Evolutionary conservation across 2,113 vertebrate species (phyloP).

Genomic region (Lepus europaeus): DNA sequence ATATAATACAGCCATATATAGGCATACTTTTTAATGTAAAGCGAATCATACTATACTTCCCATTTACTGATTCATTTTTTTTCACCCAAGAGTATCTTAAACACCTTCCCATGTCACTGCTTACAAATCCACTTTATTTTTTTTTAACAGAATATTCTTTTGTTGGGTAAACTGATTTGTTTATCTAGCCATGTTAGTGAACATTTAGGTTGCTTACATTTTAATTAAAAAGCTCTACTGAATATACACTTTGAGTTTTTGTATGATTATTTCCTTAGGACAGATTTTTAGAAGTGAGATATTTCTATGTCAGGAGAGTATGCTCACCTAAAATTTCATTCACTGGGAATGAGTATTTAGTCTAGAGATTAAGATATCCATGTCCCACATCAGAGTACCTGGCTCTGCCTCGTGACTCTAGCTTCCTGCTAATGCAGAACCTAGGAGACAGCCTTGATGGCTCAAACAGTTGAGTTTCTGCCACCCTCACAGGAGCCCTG

Average conservation of each 20-base stretch:
- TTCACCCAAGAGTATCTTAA: slow-evolving; percentile 32
- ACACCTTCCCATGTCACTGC: slow-evolving; percentile 2
- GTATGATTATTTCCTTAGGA: slow-evolving; percentile 11
- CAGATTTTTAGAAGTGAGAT: slow-evolving; percentile 35
- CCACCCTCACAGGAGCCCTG: no score
- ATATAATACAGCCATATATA: background rate
- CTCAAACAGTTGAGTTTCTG: no score
- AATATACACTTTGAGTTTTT: slow-evolving; percentile 24
- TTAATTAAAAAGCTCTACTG: slow-evolving; percentile 4
- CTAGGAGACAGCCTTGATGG: no score
- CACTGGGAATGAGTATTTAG: background rate
- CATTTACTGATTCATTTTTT: background rate
- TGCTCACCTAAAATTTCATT: slow-evolving; percentile 53
- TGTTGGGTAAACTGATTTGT: background rate
- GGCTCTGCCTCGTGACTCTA: no score
- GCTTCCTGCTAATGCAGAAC: no score
- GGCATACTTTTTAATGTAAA: background rate
- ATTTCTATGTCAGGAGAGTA: slow-evolving; percentile 19
- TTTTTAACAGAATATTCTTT: slow-evolving; percentile 19
- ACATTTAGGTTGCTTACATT: slow-evolving; percentile 30
- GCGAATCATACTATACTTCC: background rate
- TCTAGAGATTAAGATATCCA: no score
- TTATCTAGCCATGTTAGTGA: slow-evolving; percentile 25
- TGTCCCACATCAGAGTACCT: no score
- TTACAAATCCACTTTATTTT: slow-evolving; percentile 33